Conservation (phyloP, 2,888 invertebrate genomes). For the Cosmia trapezina region DNA sequence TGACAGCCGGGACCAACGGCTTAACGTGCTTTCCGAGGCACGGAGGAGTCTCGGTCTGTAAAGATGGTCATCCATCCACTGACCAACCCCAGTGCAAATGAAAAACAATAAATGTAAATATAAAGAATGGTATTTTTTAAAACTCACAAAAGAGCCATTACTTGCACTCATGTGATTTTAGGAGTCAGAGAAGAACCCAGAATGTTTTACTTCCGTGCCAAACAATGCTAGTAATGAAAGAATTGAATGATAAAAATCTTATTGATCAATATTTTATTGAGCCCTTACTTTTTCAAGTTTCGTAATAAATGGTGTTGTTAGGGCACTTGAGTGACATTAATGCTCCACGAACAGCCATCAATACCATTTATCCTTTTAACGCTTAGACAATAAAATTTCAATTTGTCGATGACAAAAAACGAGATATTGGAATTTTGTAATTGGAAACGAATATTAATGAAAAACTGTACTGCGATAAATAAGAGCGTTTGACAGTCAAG, state of each 20-base stretch:
- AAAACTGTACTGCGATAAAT: constrained; percentile 38
- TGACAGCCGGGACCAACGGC: no score
- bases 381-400: constrained; percentile 69
- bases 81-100: no score
- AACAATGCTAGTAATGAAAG: not conserved
- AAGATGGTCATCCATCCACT: no score
- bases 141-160: not conserved
- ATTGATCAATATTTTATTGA: constrained; percentile 40
- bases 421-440: constrained; percentile 51
- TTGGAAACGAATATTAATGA: constrained; percentile 44
- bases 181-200: not conserved
- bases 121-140: not conserved
- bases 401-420: constrained; percentile 63
- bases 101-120: not conserved
- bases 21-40: no score
- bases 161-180: not conserved
- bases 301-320: constrained; percentile 58
- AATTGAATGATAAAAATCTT: constrained; percentile 24
- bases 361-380: constrained; percentile 69
- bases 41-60: no score
- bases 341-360: constrained; percentile 65
- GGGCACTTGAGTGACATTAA: constrained; percentile 58
- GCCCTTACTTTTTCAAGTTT: constrained; percentile 43
- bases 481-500: constrained; percentile 14
- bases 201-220: no score